Evolutionary conservation across 2,113 vertebrate species (phyloP).

Genomic region (Melanotaenia duboulayi): DNA sequence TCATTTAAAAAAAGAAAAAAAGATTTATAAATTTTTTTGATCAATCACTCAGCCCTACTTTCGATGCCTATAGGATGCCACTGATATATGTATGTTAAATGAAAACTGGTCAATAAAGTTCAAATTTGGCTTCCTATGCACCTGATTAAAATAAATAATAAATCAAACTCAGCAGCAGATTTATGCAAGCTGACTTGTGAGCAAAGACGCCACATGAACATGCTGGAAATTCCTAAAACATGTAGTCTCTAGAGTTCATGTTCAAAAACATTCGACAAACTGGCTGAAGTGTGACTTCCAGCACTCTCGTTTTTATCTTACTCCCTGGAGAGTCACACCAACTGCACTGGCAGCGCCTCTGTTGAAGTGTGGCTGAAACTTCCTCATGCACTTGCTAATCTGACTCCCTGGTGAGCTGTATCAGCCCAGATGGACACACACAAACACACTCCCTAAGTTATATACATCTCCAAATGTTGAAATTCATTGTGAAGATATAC

Average conservation of each 20-base stretch:
- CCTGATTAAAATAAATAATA: too few relatives aligned
- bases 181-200: too few relatives aligned
- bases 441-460: not conserved
- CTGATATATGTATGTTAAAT: not conserved
- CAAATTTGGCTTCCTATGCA: not conserved
- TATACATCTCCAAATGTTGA: not conserved
- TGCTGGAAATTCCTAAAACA: too few relatives aligned
- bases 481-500: not conserved
- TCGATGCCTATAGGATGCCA: too few relatives aligned
- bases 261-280: slow-evolving; percentile 1
- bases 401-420: slow-evolving; percentile 32
- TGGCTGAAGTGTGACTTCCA: slow-evolving; percentile 25
- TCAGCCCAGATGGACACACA: slow-evolving; percentile 49
- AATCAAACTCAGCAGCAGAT: too few relatives aligned
- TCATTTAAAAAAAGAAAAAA: too few relatives aligned
- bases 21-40: too few relatives aligned
- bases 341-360: slow-evolving; percentile 45
- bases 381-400: slow-evolving; percentile 36
- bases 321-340: slow-evolving; percentile 19
- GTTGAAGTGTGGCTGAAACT: slow-evolving; percentile 42
- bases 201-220: too few relatives aligned
- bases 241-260: not conserved
- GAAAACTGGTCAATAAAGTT: too few relatives aligned
- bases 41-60: too few relatives aligned
- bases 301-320: slow-evolving; percentile 15